Evolutionary conservation across 2,888 invertebrate species (phyloP).

Genomic region (Sepiola atlantica): DNA sequence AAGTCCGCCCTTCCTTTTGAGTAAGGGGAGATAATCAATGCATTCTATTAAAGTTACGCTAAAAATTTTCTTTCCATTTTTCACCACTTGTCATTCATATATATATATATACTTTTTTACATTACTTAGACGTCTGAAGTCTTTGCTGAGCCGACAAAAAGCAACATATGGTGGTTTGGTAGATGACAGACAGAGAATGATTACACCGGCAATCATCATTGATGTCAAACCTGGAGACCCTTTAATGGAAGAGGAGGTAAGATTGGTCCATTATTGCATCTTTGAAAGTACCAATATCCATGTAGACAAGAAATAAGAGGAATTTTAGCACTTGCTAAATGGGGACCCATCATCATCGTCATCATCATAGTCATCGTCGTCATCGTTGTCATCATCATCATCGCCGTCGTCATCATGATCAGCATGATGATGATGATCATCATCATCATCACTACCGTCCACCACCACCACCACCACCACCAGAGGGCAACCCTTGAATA

Average conservation of each 20-base stretch:
- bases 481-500: too few species aligned
- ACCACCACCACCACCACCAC: too few species aligned
- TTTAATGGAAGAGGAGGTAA: slow-evolving; percentile 82
- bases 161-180: slow-evolving; percentile 86
- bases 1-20: too few species aligned
- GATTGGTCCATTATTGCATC: not conserved
- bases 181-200: slow-evolving; percentile 85
- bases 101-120: not conserved
- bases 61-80: not conserved
- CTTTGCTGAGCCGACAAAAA: slow-evolving; percentile 82
- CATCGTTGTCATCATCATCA: too few species aligned
- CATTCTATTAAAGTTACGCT: not conserved
- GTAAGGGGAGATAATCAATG: not conserved
- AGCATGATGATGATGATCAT: too few species aligned
- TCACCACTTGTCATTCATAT: not conserved
- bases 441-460: too few species aligned
- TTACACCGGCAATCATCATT: slow-evolving; percentile 86
- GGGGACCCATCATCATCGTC: too few species aligned
- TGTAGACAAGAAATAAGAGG: too few species aligned
- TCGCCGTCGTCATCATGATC: too few species aligned
- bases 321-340: too few species aligned
- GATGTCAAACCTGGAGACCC: slow-evolving; percentile 84
- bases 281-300: too few species aligned
- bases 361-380: too few species aligned
- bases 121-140: slow-evolving; percentile 81